phyloP scores from a whole-genome alignment of 1,140 invertebrate genomes.

The Ladona fulva region DNA sequence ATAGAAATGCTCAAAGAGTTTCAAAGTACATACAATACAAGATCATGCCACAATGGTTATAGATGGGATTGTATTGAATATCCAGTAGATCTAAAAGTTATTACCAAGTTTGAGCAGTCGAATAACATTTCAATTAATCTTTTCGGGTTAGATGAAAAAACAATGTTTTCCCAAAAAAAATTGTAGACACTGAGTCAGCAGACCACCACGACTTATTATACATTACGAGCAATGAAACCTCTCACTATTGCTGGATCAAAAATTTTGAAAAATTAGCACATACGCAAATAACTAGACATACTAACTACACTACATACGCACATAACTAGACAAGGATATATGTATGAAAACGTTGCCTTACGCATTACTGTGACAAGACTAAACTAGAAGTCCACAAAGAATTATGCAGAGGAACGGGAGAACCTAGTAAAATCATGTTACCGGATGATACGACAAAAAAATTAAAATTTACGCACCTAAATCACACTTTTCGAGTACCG shows the following conservation, averaged over 20 bases:
- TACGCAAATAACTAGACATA: not conserved
- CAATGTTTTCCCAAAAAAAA: too few species aligned
- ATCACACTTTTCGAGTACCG: not conserved
- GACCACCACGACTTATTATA: not conserved
- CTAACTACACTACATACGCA: not conserved
- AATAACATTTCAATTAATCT: not conserved
- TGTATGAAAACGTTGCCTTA: not conserved
- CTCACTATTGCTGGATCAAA: not conserved
- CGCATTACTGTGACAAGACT: not conserved
- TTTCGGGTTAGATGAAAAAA: too few species aligned
- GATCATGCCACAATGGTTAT: too few species aligned
- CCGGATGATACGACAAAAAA: not conserved
- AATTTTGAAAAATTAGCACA: too few species aligned
- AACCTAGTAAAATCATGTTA: not conserved
- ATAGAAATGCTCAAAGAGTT: too few species aligned
- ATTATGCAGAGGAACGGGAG: not conserved
- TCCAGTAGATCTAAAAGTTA: too few species aligned
- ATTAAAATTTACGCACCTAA: not conserved
- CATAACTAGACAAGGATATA: not conserved
- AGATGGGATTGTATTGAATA: too few species aligned
- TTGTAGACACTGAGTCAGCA: too few species aligned
- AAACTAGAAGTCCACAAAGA: too few species aligned
- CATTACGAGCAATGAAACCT: not conserved
- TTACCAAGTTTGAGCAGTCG: too few species aligned
- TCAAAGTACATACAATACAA: too few species aligned